These are phyloP conservation scores for Mellivora capensis DNA, from an alignment of 2,113 vertebrate genomes.

Conservation along the genomic window DNA sequence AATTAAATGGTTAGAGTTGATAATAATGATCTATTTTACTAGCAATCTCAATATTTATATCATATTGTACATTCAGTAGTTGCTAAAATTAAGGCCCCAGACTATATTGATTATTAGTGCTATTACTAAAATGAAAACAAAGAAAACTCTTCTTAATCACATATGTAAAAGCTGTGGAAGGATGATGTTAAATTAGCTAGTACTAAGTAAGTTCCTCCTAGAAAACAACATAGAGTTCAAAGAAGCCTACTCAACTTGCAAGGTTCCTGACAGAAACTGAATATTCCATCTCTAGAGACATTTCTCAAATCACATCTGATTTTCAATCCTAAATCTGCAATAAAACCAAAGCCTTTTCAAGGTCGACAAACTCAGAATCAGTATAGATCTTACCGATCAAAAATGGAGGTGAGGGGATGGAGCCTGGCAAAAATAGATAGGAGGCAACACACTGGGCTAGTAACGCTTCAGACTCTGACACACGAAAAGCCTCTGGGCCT, in stretches of 20 bases:
- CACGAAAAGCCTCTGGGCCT: neutral
- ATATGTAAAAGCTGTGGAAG: neutral
- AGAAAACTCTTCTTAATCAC: neutral
- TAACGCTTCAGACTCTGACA: no score
- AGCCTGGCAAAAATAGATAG: neutral
- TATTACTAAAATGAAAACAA: neutral
- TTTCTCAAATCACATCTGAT: neutral
- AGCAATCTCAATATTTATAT: conserved; percentile 21
- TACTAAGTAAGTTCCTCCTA: neutral
- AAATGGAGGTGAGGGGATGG: neutral
- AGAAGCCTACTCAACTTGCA: neutral
- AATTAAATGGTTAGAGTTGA: conserved; percentile 38
- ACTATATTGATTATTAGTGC: neutral
- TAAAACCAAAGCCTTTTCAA: neutral
- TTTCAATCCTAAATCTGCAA: neutral
- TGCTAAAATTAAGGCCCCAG: neutral
- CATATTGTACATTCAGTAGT: neutral
- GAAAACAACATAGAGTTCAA: neutral
- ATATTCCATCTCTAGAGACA: neutral
- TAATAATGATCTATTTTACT: conserved; percentile 5
- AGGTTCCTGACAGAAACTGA: neutral
- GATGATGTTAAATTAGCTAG: neutral
- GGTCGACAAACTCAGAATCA: neutral
- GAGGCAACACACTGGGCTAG: neutral
- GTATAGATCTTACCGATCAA: neutral